Percentiles rank a stretch among this genome's conserved stretches.
Conservation (phyloP, 2,113 vertebrate species). For the Anhinga anhinga region DNA sequence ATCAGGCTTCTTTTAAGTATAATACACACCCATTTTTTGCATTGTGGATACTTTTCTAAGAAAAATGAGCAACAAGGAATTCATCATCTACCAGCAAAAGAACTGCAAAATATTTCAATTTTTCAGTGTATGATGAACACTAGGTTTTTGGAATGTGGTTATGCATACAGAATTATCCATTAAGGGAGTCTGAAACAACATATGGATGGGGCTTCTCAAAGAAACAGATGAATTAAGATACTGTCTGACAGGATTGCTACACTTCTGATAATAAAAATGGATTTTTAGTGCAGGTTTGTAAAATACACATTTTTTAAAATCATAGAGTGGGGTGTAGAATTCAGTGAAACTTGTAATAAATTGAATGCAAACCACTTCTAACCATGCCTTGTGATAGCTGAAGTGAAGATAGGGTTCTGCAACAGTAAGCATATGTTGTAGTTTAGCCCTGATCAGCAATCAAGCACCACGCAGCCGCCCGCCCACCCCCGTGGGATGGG, state of each 20-base stretch:
- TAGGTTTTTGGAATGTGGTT: neutral
- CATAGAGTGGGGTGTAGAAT: neutral
- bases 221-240: constrained; percentile 39
- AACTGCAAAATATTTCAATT: neutral
- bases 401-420: neutral
- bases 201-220: constrained; percentile 4
- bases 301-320: neutral
- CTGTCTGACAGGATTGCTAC: neutral
- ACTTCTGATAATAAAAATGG: neutral
- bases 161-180: neutral
- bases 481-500: too few relatives aligned
- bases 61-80: neutral
- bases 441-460: too few relatives aligned
- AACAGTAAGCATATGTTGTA: neutral
- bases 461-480: too few relatives aligned
- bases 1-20: neutral
- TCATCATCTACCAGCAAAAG: neutral
- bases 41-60: neutral
- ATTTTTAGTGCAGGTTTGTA: neutral
- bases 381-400: neutral
- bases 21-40: neutral
- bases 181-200: constrained; percentile 15
- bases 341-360: neutral
- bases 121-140: neutral
- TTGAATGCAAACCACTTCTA: neutral